Conservation (phyloP, 2,888 invertebrate species). For the Auanema freiburgensis region DNA sequence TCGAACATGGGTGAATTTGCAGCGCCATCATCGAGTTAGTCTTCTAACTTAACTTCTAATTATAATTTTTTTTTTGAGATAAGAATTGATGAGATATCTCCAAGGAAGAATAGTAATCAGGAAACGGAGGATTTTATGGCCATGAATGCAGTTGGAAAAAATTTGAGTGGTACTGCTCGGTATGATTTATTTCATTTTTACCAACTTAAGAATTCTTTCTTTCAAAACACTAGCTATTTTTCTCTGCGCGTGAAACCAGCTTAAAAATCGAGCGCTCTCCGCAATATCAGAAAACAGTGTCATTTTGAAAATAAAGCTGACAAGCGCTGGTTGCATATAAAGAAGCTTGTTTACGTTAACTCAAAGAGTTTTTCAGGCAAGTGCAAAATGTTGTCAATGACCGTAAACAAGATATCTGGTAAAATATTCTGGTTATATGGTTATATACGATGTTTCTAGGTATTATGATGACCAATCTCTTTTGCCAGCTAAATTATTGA, state of each 20-base stretch:
- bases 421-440: neutral
- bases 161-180: too few relatives aligned
- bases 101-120: too few relatives aligned
- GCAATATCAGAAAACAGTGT: too few relatives aligned
- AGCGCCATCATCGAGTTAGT: constrained; percentile 27
- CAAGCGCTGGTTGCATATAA: neutral
- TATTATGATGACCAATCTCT: constrained; percentile 2
- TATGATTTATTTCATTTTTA: too few relatives aligned
- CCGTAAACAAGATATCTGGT: constrained; percentile 13
- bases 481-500: constrained; percentile 13
- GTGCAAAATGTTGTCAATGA: constrained; percentile 13
- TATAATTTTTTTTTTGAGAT: neutral
- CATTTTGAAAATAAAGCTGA: neutral
- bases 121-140: too few relatives aligned
- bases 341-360: neutral
- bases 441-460: neutral
- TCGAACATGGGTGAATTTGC: constrained; percentile 41
- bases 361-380: neutral
- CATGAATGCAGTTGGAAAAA: too few relatives aligned
- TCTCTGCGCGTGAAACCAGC: too few relatives aligned
- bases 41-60: neutral
- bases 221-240: too few relatives aligned
- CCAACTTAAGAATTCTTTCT: too few relatives aligned
- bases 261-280: too few relatives aligned
- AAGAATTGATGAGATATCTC: too few relatives aligned